phyloP scores from a whole-genome alignment of 2,888 invertebrate species.

The Baccha elongata region DNA sequence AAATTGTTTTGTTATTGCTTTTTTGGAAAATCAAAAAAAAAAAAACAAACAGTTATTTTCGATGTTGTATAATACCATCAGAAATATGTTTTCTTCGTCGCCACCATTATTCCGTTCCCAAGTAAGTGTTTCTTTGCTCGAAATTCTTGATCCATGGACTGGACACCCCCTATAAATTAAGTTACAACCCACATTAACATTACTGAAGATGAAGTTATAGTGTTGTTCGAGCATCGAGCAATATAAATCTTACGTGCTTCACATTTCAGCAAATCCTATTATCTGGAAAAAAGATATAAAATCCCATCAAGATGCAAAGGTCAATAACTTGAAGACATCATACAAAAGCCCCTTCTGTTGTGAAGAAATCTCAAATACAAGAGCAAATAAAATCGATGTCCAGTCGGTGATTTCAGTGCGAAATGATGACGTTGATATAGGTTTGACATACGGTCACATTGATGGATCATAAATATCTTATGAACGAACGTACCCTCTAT shows the following conservation, averaged over 20 bases:
- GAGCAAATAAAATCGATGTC: conserved; percentile 60
- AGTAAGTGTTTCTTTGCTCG: conserved; percentile 5
- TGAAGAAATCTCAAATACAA: not conserved
- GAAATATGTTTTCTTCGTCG: conserved; percentile 43
- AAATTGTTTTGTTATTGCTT: conserved; percentile 54
- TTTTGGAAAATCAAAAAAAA: conserved; percentile 6
- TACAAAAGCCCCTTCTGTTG: conserved; percentile 1
- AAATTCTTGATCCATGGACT: conserved; percentile 12
- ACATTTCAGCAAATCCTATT: conserved; percentile 61
- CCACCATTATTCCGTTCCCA: not conserved
- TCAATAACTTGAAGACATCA: conserved; percentile 52
- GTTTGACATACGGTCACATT: conserved; percentile 76
- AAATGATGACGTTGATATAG: conserved; percentile 71
- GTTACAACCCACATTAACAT: conserved; percentile 64
- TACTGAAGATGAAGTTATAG: conserved; percentile 16
- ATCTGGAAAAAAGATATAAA: conserved; percentile 66
- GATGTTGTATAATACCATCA: conserved; percentile 16
- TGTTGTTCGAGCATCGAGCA: conserved; percentile 12
- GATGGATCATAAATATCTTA: conserved; percentile 81
- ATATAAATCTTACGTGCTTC: conserved; percentile 46
- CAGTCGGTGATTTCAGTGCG: conserved; percentile 53
- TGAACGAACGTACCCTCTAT: conserved; percentile 71
- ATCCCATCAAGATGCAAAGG: conserved; percentile 64
- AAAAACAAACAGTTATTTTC: not conserved
- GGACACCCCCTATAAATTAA: conserved; percentile 57